Evolutionary conservation across 2,113 vertebrate genomes (phyloP).

Genomic region (Cyphomyrus plagiostoma): DNA sequence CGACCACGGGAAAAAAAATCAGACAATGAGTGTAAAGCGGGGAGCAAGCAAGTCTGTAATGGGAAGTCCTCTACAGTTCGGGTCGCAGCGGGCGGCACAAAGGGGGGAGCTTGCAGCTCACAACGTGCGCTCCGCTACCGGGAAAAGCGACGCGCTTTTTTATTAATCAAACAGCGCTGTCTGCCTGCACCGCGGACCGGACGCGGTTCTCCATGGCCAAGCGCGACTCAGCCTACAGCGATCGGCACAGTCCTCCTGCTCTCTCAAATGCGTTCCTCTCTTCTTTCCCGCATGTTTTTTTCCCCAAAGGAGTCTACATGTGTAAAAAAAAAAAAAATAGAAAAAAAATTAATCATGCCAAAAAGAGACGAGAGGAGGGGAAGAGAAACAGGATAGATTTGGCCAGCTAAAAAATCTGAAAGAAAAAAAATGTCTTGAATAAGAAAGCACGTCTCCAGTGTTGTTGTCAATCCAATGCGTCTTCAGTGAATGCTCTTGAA

Average conservation of each 20-base stretch:
- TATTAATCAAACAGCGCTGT: constrained; percentile 52
- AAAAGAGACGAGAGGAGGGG: not conserved
- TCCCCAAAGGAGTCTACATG: constrained; percentile 21
- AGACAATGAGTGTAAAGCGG: constrained; percentile 39
- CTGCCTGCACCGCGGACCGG: constrained; percentile 71
- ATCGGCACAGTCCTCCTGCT: constrained; percentile 26
- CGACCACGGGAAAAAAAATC: constrained; percentile 25
- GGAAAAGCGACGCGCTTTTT: constrained; percentile 38
- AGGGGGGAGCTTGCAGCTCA: constrained; percentile 33
- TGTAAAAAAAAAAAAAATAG: not conserved
- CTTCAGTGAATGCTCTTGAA: constrained; percentile 53
- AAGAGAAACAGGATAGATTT: not conserved
- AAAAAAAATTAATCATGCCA: not conserved
- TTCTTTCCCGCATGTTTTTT: constrained; percentile 26
- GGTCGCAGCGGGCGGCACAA: constrained; percentile 35
- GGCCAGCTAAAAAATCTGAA: not conserved
- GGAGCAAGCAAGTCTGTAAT: constrained; percentile 37
- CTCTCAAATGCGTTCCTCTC: constrained; percentile 12
- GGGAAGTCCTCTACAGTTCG: constrained; percentile 47
- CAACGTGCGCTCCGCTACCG: constrained; percentile 55
- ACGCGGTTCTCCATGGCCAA: constrained; percentile 56
- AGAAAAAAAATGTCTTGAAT: constrained; percentile 26
- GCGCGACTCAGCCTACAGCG: constrained; percentile 40
- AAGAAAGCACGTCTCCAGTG: constrained; percentile 25
- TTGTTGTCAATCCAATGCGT: constrained; percentile 39